Base-by-base conservation (phyloP, 1,140 invertebrate species). In the Trichomalopsis sarcophagae region DNA sequence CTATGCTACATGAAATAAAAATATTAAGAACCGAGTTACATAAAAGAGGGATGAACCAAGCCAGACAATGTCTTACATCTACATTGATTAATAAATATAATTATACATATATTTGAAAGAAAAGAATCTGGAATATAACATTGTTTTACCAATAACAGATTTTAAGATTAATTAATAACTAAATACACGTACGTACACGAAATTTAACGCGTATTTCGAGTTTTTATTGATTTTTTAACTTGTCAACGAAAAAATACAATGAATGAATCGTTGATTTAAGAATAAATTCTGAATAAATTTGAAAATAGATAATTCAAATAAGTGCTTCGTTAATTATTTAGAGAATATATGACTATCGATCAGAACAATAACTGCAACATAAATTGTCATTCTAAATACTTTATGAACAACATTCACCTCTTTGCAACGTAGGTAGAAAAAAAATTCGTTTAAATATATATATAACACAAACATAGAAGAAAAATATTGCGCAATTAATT, bases 1-100 rank as follows among this genome's bases (percentile, higher is more conserved):
- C 73, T 71, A n/a, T 47, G 21, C 30, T 4, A 33, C n/a, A 75
- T 23, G 68, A 33, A 82, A 69, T 33, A 62, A 50, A 47, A 77
- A 80, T 36, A 78, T 30, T 71, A 76, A 47, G 47, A 40, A 21
- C 68, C 73, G 77, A 85, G 74, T n/a, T 85, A 77, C 36, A 30
- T 82, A 79, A 86, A 82, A 86, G 84, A 82, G 84, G 80, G 79
- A 82, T 86, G 84, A 50, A 78, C 30, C 44, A 79, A 81, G 74
- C 84, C 62, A 81, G 73, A 84, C 68, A 80, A 84, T 75, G 40
- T 84, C 83, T 55, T 75, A 75, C 68, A 77, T 81, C 36, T 81
- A 27, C 62, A 76, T 75, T 84, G 23, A 77, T 81, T 74, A 81
- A 47, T 85, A 77, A 81, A 47, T 75, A 81, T 75, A 74, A 81